These are phyloP conservation scores for Albula glossodonta DNA, from an alignment of 2,113 vertebrate genomes.

Conservation along the genomic window DNA sequence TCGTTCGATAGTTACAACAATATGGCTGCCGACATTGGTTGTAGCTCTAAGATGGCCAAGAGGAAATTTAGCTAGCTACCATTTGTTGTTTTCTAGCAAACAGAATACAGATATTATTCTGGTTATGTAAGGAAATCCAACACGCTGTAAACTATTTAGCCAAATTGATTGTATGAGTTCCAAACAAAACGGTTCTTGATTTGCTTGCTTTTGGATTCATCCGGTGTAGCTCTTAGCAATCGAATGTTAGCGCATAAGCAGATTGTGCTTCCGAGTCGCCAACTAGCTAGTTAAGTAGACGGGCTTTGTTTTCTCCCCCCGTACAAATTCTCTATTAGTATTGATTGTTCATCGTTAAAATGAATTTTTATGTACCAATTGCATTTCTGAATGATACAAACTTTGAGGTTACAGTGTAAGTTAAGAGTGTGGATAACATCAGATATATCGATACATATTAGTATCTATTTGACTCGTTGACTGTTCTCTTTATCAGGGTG, in stretches of 20 bases:
- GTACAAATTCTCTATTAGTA: neutral
- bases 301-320: conserved; percentile 25
- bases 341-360: neutral
- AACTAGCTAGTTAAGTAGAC: neutral
- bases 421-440: too few relatives aligned
- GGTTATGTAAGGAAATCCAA: neutral
- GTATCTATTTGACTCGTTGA: too few relatives aligned
- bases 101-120: neutral
- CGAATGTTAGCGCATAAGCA: too few relatives aligned
- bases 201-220: neutral
- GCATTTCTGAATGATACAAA: neutral
- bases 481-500: too few relatives aligned
- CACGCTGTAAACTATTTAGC: neutral
- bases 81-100: neutral
- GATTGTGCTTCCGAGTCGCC: neutral
- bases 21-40: conserved; percentile 24
- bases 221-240: neutral
- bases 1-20: conserved; percentile 11
- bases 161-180: neutral
- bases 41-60: neutral
- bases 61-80: neutral
- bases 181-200: neutral
- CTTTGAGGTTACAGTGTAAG: neutral
- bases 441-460: too few relatives aligned
- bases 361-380: neutral